Percentiles rank a stretch among this genome's conserved stretches.
Conservation (phyloP, 2,888 invertebrate species). For the Ypsolopha scabrella region DNA sequence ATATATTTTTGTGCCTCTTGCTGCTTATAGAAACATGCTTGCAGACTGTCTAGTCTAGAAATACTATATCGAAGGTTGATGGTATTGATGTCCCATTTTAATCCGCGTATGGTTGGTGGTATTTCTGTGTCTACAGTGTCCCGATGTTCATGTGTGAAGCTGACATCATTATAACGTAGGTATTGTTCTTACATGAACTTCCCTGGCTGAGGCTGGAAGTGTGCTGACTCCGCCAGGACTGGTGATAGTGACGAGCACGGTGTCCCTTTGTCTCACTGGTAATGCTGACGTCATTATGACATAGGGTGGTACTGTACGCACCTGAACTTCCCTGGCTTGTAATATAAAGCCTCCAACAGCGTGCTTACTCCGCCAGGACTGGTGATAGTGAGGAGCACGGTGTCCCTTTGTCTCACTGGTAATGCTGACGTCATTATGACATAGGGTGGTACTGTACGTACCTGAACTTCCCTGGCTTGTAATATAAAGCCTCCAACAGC, state of each 20-base stretch:
- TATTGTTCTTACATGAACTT: constrained; percentile 45
- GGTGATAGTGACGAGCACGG: constrained; percentile 62
- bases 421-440: constrained; percentile 40
- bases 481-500: constrained; percentile 74
- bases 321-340: constrained; percentile 68
- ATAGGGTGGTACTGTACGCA: constrained; percentile 67
- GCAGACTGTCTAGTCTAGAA: no score
- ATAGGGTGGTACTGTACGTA: constrained; percentile 67
- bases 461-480: constrained; percentile 68
- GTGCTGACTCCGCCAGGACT: constrained; percentile 60
- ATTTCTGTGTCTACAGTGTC: no score
- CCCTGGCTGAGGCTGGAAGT: constrained; percentile 71
- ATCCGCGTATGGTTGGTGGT: no score
- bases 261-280: constrained; percentile 56
- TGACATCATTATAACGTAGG: no score
- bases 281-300: constrained; percentile 40
- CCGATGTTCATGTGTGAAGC: no score
- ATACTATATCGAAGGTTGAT: no score
- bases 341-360: constrained; percentile 74
- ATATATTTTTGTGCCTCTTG: no score
- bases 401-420: constrained; percentile 56
- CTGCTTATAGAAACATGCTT: no score
- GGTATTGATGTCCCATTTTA: no score
- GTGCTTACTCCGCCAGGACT: constrained; percentile 60
- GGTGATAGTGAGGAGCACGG: constrained; percentile 62